These are phyloP conservation scores for Lochmaea capreae DNA, from an alignment of 2,888 invertebrate species.

Conservation along the genomic window DNA sequence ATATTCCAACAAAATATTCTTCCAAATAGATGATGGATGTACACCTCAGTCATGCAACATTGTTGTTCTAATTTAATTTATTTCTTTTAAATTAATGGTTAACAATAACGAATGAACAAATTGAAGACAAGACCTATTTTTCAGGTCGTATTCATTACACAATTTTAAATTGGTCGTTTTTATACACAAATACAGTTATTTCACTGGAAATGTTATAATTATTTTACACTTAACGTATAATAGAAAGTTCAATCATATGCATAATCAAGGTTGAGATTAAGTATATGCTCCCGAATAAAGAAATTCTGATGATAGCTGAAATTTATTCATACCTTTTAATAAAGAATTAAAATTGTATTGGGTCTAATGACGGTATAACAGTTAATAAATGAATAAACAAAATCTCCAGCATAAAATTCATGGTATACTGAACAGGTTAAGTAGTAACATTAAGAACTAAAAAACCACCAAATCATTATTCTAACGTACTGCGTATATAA, in stretches of 20 bases:
- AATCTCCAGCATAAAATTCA: too few relatives aligned
- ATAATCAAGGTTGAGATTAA: conserved; percentile 33
- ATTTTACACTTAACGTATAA: conserved; percentile 38
- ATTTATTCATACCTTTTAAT: conserved; percentile 3
- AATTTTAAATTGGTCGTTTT: conserved; percentile 36
- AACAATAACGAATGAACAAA: conserved; percentile 20
- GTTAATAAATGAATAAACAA: too few relatives aligned
- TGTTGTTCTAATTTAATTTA: conserved; percentile 5
- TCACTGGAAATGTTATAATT: conserved; percentile 39
- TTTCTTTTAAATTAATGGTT: conserved; percentile 22
- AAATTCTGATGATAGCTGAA: conserved; percentile 10
- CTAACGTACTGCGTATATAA: too few relatives aligned
- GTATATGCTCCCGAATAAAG: conserved; percentile 23
- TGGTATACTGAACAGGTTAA: too few relatives aligned
- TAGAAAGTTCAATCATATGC: conserved; percentile 38
- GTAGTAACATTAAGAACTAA: too few relatives aligned
- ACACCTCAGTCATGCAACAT: conserved; percentile 4
- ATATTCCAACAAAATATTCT: too few relatives aligned
- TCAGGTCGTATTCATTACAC: conserved; percentile 29
- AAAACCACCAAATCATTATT: too few relatives aligned
- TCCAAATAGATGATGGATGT: too few relatives aligned
- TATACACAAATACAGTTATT: conserved; percentile 32
- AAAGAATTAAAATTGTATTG: too few relatives aligned
- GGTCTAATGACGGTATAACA: too few relatives aligned
- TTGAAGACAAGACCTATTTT: conserved; percentile 35